Evolutionary conservation across 1,140 invertebrate species (phyloP).

Genomic region (Drosophila kepulauana): DNA sequence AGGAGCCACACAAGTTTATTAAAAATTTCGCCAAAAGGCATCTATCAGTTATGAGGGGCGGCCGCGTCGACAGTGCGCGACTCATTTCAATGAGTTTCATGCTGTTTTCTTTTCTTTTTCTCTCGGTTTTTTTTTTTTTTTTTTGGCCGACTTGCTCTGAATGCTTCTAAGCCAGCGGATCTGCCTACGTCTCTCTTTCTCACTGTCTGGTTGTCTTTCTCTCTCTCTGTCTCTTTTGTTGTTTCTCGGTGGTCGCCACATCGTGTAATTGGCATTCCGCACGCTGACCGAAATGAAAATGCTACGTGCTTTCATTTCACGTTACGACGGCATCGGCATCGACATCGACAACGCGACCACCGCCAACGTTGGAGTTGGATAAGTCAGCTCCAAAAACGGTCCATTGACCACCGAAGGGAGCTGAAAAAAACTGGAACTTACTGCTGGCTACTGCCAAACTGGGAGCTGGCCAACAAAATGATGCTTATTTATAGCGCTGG

Average conservation of each 20-base stretch:
- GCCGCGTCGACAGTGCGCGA: slow-evolving; percentile 57
- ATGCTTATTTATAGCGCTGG: slow-evolving; percentile 64
- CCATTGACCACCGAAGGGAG: slow-evolving; percentile 70
- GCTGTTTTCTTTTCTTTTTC: neutral
- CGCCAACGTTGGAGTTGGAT: slow-evolving; percentile 34
- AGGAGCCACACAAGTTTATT: slow-evolving; percentile 65
- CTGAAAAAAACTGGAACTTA: slow-evolving; percentile 3
- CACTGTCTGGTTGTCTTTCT: neutral
- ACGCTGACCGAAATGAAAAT: slow-evolving; percentile 82
- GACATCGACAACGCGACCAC: neutral
- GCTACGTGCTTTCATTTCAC: slow-evolving; percentile 82
- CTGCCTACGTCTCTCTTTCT: neutral
- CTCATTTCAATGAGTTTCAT: slow-evolving; percentile 77
- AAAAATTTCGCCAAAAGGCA: slow-evolving; percentile 76
- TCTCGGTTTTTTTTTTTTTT: neutral
- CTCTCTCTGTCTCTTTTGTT: neutral
- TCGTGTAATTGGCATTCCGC: slow-evolving; percentile 82
- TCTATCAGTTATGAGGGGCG: slow-evolving; percentile 70
- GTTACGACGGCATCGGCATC: slow-evolving; percentile 43
- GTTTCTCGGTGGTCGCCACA: slow-evolving; percentile 50
- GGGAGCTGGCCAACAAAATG: slow-evolving; percentile 41
- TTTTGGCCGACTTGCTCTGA: slow-evolving; percentile 7
- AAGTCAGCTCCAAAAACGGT: slow-evolving; percentile 62
- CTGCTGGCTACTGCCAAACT: neutral
- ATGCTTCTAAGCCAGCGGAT: slow-evolving; percentile 3